Evolutionary conservation across 2,888 invertebrate genomes (phyloP).

Genomic region (Tholera decimalis): DNA sequence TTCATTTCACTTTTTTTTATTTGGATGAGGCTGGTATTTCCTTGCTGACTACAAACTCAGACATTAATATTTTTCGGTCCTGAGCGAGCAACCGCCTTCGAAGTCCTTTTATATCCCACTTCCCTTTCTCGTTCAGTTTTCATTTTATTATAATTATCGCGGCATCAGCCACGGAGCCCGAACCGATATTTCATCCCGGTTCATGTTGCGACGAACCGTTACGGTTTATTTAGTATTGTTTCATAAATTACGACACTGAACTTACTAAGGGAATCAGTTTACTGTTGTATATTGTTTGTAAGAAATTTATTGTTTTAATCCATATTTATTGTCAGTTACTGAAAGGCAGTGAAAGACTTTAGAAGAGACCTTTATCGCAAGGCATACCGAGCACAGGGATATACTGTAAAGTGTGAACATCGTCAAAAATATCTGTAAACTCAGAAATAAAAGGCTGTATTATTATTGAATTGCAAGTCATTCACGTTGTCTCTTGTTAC

Average conservation of each 20-base stretch:
- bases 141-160: slow-evolving; percentile 69
- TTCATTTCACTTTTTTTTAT: too few relatives aligned
- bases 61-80: too few relatives aligned
- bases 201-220: slow-evolving; percentile 32
- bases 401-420: too few relatives aligned
- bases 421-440: too few relatives aligned
- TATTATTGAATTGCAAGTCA: too few relatives aligned
- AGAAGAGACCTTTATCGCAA: too few relatives aligned
- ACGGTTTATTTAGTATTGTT: slow-evolving; percentile 54
- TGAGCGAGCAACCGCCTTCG: slow-evolving; percentile 57
- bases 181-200: slow-evolving; percentile 56
- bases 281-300: slow-evolving; percentile 21
- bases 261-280: slow-evolving; percentile 37
- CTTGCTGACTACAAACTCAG: too few relatives aligned
- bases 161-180: slow-evolving; percentile 43
- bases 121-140: slow-evolving; percentile 57
- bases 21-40: too few relatives aligned
- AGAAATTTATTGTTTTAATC: slow-evolving; percentile 16
- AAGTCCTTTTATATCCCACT: slow-evolving; percentile 19
- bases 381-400: too few relatives aligned
- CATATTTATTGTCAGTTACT: not conserved
- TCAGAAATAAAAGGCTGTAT: too few relatives aligned
- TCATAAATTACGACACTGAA: slow-evolving; percentile 41
- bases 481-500: too few relatives aligned
- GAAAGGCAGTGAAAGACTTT: too few relatives aligned